Percentiles rank a stretch among this genome's conserved stretches.
phyloP scores from a whole-genome alignment of 2,888 invertebrate species.

The Venusia cambrica region DNA sequence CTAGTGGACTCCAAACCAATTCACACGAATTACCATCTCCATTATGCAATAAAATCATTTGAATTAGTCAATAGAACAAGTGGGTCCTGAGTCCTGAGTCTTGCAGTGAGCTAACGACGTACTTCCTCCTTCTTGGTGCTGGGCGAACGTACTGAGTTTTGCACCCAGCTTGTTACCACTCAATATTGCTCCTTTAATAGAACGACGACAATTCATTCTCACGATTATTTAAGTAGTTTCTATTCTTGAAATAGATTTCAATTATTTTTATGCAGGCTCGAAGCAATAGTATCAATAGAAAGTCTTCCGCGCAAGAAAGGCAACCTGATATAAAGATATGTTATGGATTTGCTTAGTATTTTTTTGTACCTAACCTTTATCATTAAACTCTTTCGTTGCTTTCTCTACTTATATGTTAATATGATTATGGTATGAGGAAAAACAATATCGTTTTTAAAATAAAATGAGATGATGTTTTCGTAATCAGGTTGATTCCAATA shows the following conservation, averaged over 20 bases:
- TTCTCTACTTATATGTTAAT: too few species aligned
- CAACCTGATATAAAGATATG: too few species aligned
- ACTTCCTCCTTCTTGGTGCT: slow-evolving; percentile 28
- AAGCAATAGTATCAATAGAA: too few species aligned
- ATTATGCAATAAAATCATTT: slow-evolving; percentile 76
- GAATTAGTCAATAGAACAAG: slow-evolving; percentile 76
- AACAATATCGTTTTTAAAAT: too few species aligned
- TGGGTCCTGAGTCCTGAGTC: slow-evolving; percentile 44
- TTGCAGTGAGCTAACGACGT: slow-evolving; percentile 29
- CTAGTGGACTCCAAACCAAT: slow-evolving; percentile 44
- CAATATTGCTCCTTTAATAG: slow-evolving; percentile 34
- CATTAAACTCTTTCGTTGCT: too few species aligned
- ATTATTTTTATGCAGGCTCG: slow-evolving; percentile 8
- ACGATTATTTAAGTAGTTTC: slow-evolving; percentile 35
- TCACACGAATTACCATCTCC: slow-evolving; percentile 41
- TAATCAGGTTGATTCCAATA: too few species aligned
- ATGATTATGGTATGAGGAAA: too few species aligned
- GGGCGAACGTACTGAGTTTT: slow-evolving; percentile 29
- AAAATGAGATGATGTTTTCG: too few species aligned
- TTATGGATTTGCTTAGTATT: too few species aligned
- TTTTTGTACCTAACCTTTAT: too few species aligned
- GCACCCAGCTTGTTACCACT: slow-evolving; percentile 35
- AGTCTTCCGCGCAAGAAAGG: too few species aligned
- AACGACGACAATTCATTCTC: slow-evolving; percentile 32
- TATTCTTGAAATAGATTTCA: slow-evolving; percentile 27